Evolutionary conservation across 2,797 vertebrate genomes (phyloP), one percentile per base, ranked within the genome.

Genomic region (Tympanoctomys barrerae): DNA sequence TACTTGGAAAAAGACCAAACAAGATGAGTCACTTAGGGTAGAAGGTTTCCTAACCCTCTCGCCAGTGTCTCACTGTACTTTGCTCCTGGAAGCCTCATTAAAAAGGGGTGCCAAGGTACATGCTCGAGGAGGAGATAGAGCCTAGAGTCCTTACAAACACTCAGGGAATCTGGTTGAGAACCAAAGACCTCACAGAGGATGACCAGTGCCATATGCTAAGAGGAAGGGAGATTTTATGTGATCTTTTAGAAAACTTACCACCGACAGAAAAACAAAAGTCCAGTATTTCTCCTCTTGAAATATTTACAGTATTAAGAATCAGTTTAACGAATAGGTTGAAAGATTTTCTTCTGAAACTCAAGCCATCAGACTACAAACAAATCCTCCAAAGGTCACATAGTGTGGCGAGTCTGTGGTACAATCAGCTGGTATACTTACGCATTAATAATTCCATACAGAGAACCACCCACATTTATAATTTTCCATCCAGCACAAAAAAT

Each of bases 271-370:
- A 87, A 70, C 28, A 94, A 49, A 86, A 92, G 31, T 73, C 21
- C 94, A 5, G 11, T 81, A 26, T 7, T 64, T 87, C 88, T 80
- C 24, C 62, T 84, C 52, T 93, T 94, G 36, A 85, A 95, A 96
- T 85, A 52, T 13, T 70, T 93, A 33, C 22, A 89, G 59, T 77
- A 49, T 49, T 68, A 78, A 71, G 70, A 75, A 71, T 87, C 54
- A 52, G 22, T 42, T 90, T 82, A 82, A 83, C 19, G 28, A 93
- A 49, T 59, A 59, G n/a, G 12, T 66, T 61, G 5, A 80, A 77
- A 81, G 5, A 9, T 87, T 90, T 94, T 70, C 16, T 73, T 19
- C n/a, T 64, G 16, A 52, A 19, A 81, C 18, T 64, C n/a, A 73
- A 77, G 33, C 26, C 2, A 0, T 71, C 68, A 73, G 36, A 94